phyloP scores from a whole-genome alignment of 2,113 vertebrate genomes.

The Pan paniscus region DNA sequence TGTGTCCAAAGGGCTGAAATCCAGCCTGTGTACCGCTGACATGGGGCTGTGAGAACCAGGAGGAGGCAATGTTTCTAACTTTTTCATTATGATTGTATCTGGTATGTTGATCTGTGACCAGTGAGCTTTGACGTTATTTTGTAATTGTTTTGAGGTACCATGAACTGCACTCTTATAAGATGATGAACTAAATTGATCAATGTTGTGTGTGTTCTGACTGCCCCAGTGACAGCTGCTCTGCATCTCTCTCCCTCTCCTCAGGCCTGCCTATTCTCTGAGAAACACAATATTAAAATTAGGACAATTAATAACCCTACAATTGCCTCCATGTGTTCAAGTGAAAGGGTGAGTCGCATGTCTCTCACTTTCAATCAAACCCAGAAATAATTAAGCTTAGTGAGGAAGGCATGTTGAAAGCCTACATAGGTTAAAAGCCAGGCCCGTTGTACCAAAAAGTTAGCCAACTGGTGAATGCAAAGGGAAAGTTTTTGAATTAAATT shows the following conservation, averaged over 20 bases:
- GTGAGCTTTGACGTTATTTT: neutral
- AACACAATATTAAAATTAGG: neutral
- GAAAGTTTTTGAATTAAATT: neutral
- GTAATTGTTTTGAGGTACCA: neutral
- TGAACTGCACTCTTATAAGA: neutral
- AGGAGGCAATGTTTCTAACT: neutral
- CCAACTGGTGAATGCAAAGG: neutral
- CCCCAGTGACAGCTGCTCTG: neutral
- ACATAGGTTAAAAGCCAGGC: neutral
- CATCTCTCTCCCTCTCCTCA: neutral
- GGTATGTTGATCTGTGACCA: neutral
- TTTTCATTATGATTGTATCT: neutral
- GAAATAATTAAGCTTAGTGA: neutral
- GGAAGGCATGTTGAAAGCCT: neutral
- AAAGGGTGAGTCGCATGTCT: neutral
- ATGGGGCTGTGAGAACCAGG: neutral
- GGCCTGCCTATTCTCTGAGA: neutral
- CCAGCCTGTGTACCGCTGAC: neutral
- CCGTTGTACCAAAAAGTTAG: neutral
- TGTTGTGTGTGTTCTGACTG: neutral
- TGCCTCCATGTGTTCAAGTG: neutral
- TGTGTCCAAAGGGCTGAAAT: neutral
- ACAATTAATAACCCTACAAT: neutral
- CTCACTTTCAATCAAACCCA: neutral
- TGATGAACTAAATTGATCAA: neutral